phyloP scores from a whole-genome alignment of 2,888 invertebrate genomes.

The Alviniconcha strummeri region DNA sequence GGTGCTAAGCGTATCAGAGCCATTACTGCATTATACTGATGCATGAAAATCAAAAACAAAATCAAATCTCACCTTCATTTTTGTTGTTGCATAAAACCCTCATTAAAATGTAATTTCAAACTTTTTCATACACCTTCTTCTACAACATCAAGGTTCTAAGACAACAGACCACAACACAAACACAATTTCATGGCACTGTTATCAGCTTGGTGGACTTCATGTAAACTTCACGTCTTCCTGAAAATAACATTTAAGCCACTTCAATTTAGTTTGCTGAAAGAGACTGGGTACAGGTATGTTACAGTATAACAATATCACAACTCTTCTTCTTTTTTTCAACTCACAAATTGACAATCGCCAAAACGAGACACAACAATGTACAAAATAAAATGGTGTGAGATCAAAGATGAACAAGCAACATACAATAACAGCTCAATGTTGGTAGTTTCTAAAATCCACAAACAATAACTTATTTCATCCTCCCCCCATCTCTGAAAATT shows the following conservation, averaged over 20 bases:
- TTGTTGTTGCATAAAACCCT: no score
- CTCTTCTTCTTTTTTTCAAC: no score
- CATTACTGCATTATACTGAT: no score
- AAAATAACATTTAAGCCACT: constrained; percentile 7
- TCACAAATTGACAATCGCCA: neutral
- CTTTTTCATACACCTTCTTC: no score
- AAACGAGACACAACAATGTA: neutral
- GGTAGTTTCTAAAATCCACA: constrained; percentile 21
- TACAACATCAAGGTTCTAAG: no score
- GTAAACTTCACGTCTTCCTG: neutral
- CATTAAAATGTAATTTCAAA: no score
- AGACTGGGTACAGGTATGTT: neutral
- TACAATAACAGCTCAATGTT: constrained; percentile 8
- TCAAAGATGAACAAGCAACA: neutral
- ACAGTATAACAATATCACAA: neutral
- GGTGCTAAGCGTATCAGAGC: neutral
- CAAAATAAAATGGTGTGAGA: neutral
- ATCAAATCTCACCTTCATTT: no score
- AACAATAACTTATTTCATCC: neutral
- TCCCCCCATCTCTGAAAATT: no score
- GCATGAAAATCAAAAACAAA: no score
- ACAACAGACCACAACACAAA: no score
- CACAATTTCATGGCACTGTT: no score
- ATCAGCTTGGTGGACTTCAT: no score
- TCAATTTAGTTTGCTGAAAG: constrained; percentile 18